Evolutionary conservation across 2,797 vertebrate species (phyloP).

Genomic region (Eremophila alpestris): DNA sequence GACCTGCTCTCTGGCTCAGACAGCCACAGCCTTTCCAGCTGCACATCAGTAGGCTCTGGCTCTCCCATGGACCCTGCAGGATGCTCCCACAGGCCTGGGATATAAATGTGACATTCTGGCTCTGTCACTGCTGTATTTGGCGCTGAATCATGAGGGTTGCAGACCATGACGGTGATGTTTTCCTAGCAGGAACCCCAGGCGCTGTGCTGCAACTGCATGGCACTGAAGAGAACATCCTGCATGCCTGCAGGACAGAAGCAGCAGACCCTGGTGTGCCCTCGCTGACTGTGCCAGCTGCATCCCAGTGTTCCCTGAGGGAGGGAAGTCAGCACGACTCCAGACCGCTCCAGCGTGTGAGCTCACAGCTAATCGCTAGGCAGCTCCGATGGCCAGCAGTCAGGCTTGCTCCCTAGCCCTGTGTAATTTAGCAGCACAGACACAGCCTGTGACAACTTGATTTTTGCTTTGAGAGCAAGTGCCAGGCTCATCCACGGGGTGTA

Average conservation of each 20-base stretch:
- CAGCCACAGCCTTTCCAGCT: neutral
- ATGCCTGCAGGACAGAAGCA: neutral
- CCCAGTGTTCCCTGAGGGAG: accelerated
- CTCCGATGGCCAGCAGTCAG: neutral
- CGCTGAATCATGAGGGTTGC: accelerated
- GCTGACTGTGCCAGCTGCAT: accelerated
- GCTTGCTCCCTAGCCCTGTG: neutral
- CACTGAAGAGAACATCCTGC: neutral
- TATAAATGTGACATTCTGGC: neutral
- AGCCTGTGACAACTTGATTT: slow-evolving; percentile 41
- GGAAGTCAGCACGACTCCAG: accelerated
- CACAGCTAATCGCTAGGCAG: neutral
- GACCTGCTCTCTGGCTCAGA: neutral
- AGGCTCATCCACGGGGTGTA: neutral
- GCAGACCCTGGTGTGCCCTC: neutral
- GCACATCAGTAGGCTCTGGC: neutral
- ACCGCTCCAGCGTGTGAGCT: accelerated
- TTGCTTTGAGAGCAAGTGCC: neutral
- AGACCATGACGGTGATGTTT: accelerated
- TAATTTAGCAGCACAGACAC: neutral
- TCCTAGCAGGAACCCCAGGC: neutral
- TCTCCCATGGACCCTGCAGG: neutral
- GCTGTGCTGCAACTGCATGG: neutral
- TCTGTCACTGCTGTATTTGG: neutral
- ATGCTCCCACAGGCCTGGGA: neutral